A percentile compares a stretch with the other conserved stretches of the same genome.
These are phyloP conservation scores for Nothoprocta pentlandii DNA, from an alignment of 2,113 vertebrate genomes.

Conservation along the genomic window DNA sequence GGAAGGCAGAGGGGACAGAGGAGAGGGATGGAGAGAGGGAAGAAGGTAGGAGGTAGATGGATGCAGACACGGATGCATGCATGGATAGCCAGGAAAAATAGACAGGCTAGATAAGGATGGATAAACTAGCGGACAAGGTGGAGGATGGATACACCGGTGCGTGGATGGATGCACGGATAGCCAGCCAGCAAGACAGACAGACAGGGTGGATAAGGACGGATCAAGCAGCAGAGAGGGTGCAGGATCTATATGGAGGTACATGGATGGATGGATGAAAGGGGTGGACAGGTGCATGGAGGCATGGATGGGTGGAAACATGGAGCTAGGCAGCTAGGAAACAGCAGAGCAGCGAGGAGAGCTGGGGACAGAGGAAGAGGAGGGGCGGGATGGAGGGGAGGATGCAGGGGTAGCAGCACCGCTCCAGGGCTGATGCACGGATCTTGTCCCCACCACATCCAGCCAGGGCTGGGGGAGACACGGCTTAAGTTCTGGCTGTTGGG, in stretches of 20 bases:
- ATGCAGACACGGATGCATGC: no score
- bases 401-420: not conserved
- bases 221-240: no score
- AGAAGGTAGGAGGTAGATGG: not conserved
- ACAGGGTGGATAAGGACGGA: no score
- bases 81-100: no score
- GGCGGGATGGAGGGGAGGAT: accelerated
- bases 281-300: not conserved
- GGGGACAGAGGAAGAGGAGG: not conserved
- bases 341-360: not conserved
- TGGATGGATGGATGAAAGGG: not conserved
- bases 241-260: not conserved
- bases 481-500: not conserved
- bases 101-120: no score
- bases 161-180: not conserved
- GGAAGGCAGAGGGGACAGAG: not conserved
- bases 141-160: no score
- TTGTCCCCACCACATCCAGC: not conserved
- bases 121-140: no score
- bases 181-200: no score
- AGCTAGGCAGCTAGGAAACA: not conserved
- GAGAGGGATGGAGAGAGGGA: not conserved
- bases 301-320: not conserved
- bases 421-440: not conserved
- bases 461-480: not conserved